Base-by-base conservation (phyloP, 1,140 invertebrate species). In the Caenorhabditis tropicalis region DNA sequence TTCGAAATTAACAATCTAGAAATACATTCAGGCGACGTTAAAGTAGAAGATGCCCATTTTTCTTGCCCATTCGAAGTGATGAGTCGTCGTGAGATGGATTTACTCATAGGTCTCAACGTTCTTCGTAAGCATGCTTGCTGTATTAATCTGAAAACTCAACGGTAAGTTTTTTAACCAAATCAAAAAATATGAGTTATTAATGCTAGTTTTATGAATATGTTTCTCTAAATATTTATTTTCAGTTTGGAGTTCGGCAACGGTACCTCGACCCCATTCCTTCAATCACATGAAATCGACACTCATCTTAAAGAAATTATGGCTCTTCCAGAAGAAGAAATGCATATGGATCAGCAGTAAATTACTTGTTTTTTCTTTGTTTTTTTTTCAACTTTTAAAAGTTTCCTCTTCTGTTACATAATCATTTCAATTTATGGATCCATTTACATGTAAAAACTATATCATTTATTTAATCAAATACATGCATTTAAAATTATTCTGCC, bases 61-160 rank as follows among this genome's bases (percentile, higher is more conserved):
- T 58, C 81, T n/a, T 99, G 12, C 96, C 96, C 96, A 6, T 99
- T 99, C 92, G 97, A 96, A 31, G 96, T 99, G n/a, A 92, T 99
- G 27, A 95, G 98, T 91, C 95, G 98, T 87, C 97, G 99, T 91
- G 95, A 96, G 4, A 98, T 99, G 96, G 97, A 99, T 90, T 98
- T 99, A 96, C 92, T 99, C 24, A 92, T 99, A 6, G 97, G 97
- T 0, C 93, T 99, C 36, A 97, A 99, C 90, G 98, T 99, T 96
- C 92, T 99, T 0, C 97, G 96, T 92, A 92, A 97, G 87, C 97
- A 99, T 87, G 91, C 92, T 94, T 98, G 97, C 93, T 94, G 94
- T 86, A 98, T 99, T 89, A 96, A 99, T 92, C 92, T 99, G 82
- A 95, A 96, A 90, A 93, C 33, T 43, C 31, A 33, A 65, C 29